Evolutionary conservation across 1,140 invertebrate species (phyloP).

Genomic region (Leptinotarsa lineolata): DNA sequence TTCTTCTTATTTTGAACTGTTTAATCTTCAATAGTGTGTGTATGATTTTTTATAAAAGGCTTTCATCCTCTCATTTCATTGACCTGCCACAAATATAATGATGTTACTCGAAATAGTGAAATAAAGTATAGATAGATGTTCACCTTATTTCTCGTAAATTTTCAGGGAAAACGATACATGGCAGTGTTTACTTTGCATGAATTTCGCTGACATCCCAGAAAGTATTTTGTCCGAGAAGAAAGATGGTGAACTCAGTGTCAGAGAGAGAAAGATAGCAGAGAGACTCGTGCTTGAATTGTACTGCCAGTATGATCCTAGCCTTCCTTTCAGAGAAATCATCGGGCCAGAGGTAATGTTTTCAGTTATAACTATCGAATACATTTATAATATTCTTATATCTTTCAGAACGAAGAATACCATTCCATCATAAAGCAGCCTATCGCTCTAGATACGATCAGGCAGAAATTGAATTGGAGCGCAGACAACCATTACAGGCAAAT

Average conservation of each 20-base stretch:
- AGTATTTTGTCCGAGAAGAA: constrained; percentile 59
- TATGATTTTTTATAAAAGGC: too few species aligned
- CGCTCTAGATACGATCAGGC: constrained; percentile 80
- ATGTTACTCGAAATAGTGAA: too few species aligned
- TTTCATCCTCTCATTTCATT: too few species aligned
- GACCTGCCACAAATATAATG: too few species aligned
- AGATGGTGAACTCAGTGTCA: constrained; percentile 60
- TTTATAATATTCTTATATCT: constrained; percentile 32
- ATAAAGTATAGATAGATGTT: too few species aligned
- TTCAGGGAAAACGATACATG: constrained; percentile 83
- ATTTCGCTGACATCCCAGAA: constrained; percentile 70
- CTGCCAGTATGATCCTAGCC: constrained; percentile 85
- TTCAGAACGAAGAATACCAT: constrained; percentile 77
- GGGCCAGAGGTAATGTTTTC: constrained; percentile 65
- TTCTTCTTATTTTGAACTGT: too few species aligned
- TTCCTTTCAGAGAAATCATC: constrained; percentile 84
- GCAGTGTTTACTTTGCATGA: constrained; percentile 87
- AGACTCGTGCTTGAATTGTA: constrained; percentile 85
- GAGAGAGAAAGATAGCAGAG: constrained; percentile 75
- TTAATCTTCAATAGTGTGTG: too few species aligned
- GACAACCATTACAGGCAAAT: constrained; percentile 75
- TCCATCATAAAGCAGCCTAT: constrained; percentile 78
- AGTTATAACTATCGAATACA: not conserved
- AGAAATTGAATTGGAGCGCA: constrained; percentile 73
- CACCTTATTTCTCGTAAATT: constrained; percentile 21